phyloP scores from a whole-genome alignment of 2,888 invertebrate genomes.

The Dendrolimus houi region DNA sequence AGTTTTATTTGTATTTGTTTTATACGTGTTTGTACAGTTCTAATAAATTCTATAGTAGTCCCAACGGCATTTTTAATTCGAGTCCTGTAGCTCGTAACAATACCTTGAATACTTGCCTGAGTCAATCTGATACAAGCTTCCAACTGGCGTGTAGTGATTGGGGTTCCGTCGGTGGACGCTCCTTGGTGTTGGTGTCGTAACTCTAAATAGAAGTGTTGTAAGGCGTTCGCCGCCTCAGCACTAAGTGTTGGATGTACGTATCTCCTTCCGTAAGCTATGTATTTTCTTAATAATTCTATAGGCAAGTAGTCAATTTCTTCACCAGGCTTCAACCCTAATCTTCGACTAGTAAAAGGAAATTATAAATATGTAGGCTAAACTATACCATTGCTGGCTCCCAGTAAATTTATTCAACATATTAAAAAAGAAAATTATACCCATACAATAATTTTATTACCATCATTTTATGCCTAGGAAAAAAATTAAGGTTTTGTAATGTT shows the following conservation, averaged over 20 bases:
- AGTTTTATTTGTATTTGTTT: too few species aligned
- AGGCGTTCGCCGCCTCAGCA: conserved; percentile 80
- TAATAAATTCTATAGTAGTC: too few species aligned
- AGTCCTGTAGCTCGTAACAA: too few species aligned
- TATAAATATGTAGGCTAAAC: too few species aligned
- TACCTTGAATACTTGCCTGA: conserved; percentile 63
- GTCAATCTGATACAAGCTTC: conserved; percentile 92
- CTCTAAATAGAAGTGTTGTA: conserved; percentile 88
- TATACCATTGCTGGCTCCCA: too few species aligned
- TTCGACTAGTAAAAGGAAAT: conserved; percentile 59
- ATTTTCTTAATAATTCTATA: conserved; percentile 87
- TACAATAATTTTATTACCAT: too few species aligned
- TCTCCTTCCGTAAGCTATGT: conserved; percentile 92
- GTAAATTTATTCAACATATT: background rate
- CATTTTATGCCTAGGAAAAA: too few species aligned
- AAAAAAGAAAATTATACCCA: too few species aligned
- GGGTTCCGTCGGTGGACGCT: conserved; percentile 79
- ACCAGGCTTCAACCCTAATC: conserved; percentile 74
- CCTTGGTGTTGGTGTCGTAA: conserved; percentile 81
- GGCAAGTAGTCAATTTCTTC: conserved; percentile 85
- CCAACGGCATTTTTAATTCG: too few species aligned
- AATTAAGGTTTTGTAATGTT: too few species aligned
- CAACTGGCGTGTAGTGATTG: conserved; percentile 91
- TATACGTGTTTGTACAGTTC: too few species aligned
- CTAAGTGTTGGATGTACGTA: conserved; percentile 89